Conservation (phyloP, 37 sponge, comb jelly and placozoan species). For the Cliona cf. orientalis region DNA sequence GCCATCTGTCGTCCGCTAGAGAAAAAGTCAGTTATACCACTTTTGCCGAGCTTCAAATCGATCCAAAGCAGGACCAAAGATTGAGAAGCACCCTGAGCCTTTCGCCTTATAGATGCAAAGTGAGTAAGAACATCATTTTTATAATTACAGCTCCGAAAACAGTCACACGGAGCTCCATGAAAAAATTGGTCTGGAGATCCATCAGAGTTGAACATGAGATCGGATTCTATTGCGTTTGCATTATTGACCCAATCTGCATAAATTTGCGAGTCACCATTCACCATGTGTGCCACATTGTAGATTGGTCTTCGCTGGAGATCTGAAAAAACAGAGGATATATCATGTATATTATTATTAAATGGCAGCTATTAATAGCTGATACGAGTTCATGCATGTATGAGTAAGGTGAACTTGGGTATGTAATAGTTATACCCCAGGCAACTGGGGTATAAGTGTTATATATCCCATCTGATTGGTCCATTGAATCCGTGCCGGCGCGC, state of each 20-base stretch:
- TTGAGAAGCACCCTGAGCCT: background rate
- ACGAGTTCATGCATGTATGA: no score
- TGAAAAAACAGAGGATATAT: background rate
- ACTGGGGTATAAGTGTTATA: no score
- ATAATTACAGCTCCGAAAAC: background rate
- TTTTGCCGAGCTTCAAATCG: background rate
- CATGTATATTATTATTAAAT: no score
- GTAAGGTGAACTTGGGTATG: no score
- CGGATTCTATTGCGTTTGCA: slow-evolving; percentile 21
- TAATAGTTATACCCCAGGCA: no score
- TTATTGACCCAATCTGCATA: slow-evolving; percentile 3
- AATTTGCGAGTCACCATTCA: slow-evolving; percentile 1
- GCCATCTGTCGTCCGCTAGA: slow-evolving; percentile 6
- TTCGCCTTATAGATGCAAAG: background rate
- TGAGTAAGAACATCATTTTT: background rate
- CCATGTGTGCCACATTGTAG: slow-evolving; percentile 35
- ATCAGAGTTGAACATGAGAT: slow-evolving; percentile 9
- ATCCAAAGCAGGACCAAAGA: slow-evolving; percentile 8
- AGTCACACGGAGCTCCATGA: slow-evolving; percentile 22
- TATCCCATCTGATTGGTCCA: no score
- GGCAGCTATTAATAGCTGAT: no score
- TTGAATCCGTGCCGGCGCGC: no score
- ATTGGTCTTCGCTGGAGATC: background rate
- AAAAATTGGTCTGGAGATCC: background rate
- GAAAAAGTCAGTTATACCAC: background rate